Evolutionary conservation across 2,797 vertebrate genomes (phyloP), one percentile per base, ranked within the genome.

Genomic region (Semaprochilodus insignis): DNA sequence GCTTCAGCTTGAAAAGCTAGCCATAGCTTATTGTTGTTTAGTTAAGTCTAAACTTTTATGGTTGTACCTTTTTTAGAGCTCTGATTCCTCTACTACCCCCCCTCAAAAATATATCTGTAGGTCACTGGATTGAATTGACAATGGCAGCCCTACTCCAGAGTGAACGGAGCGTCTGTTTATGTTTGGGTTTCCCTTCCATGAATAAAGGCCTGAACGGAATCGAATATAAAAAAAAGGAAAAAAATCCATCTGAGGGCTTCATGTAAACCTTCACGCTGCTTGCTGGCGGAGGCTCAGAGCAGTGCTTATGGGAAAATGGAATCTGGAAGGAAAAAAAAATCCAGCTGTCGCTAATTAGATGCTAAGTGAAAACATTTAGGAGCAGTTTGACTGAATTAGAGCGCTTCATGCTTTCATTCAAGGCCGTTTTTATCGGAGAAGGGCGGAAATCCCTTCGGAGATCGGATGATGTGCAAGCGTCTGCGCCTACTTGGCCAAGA

Each of bases 311-410:
- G 70, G 70, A 72, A 52, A 54, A 31, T 48, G 51, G 70, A 27
- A 14, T 6, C 8, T 62, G 23, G 59, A 62, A 6, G 59, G 21
- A 13, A 23, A 25, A 72, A 48, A 16, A 71, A 34, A 67, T 8
- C 44, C 69, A 71, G 27, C 69, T 71, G 65, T 23, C 13, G n/a
- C 69, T 72, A 54, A 72, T 72, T 54, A 54, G 70, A 72, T 72
- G 67, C 36, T 71, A 71, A 71, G 36, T 71, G 70, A 72, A 72
- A 52, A 52, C 70, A 54, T 72, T 27, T 25, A 25, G 69, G 69
- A 72, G 69, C 44, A 21, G 67, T 72, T 25, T 40, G 65, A 40
- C 31, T 17, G 65, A 67, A 67, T 67, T 67, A 67, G 17, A 67
- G 31, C 10, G 65, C 23, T 63, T 48, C 40, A 14, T 27, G n/a